Evolutionary conservation across 1,140 invertebrate species (phyloP).

Genomic region (Apocrypta bakeri): DNA sequence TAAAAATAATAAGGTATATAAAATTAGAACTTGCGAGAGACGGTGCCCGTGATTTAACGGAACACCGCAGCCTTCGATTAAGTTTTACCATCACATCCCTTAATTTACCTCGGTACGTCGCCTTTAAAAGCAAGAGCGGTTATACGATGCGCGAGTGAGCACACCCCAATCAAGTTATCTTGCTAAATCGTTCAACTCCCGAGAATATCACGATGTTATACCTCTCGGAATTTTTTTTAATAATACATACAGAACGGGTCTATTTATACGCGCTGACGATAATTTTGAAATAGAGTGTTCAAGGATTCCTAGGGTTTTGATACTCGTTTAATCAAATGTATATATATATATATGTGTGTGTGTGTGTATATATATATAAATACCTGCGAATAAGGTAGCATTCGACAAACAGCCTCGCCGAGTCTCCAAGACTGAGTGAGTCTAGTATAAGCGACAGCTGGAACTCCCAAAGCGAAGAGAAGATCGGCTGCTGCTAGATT

Average conservation of each 20-base stretch:
- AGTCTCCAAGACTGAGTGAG: constrained; percentile 74
- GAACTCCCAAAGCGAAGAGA: constrained; percentile 76
- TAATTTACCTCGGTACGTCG: background rate
- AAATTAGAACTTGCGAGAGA: background rate
- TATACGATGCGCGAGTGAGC: too few species aligned
- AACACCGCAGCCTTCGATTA: background rate
- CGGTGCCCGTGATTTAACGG: background rate
- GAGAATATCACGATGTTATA: too few species aligned
- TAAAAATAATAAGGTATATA: background rate
- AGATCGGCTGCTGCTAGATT: constrained; percentile 83
- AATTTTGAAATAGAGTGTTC: too few species aligned
- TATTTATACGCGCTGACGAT: too few species aligned
- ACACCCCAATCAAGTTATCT: too few species aligned
- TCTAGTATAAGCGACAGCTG: constrained; percentile 75
- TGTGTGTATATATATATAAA: too few species aligned
- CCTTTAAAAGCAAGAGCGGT: background rate
- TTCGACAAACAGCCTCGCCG: constrained; percentile 74
- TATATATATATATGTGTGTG: too few species aligned
- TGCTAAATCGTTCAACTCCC: too few species aligned
- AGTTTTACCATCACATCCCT: background rate
- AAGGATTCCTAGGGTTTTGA: too few species aligned
- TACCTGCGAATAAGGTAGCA: constrained; percentile 78
- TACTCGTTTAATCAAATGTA: too few species aligned
- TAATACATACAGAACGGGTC: too few species aligned
- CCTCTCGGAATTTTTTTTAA: too few species aligned